phyloP scores from a whole-genome alignment of 2,797 vertebrate species.

The Gobio occitaniae region DNA sequence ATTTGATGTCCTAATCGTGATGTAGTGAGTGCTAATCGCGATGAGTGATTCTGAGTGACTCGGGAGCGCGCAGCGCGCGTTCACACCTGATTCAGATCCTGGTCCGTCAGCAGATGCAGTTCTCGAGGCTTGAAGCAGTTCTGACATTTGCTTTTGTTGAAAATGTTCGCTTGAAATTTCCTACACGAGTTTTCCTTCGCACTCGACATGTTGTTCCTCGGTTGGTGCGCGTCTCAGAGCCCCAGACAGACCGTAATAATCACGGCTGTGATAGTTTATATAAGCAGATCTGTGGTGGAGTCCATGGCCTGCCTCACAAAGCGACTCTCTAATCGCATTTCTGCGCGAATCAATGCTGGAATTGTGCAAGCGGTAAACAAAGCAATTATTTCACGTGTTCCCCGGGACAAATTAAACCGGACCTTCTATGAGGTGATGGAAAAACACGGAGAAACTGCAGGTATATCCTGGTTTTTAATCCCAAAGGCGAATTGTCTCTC shows the following conservation, averaged over 20 bases:
- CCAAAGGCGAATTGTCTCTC: slow-evolving; percentile 62
- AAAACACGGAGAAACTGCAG: background rate
- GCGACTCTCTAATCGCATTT: slow-evolving; percentile 69
- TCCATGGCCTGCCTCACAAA: slow-evolving; percentile 81
- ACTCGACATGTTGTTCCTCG: slow-evolving; percentile 80
- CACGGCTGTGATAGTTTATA: slow-evolving; percentile 45
- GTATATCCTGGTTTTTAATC: slow-evolving; percentile 46
- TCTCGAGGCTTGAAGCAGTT: slow-evolving; percentile 98
- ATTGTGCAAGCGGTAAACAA: slow-evolving; percentile 65
- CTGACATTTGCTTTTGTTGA: slow-evolving; percentile 99
- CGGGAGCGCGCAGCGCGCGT: background rate
- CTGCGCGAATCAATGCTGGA: slow-evolving; percentile 69
- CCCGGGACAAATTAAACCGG: slow-evolving; percentile 50
- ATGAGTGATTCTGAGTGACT: background rate
- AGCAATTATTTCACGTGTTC: slow-evolving; percentile 51
- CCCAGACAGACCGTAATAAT: background rate
- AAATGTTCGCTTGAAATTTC: slow-evolving; percentile 98
- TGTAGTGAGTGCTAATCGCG: fast-evolving
- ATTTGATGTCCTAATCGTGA: background rate
- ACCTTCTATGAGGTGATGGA: slow-evolving; percentile 41
- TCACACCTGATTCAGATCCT: slow-evolving; percentile 94
- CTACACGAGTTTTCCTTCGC: slow-evolving; percentile 94
- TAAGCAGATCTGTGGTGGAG: slow-evolving; percentile 65
- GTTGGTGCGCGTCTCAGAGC: background rate
- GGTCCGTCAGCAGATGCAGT: slow-evolving; percentile 93